These are phyloP conservation scores for Bombus superbus DNA, from an alignment of 1,140 invertebrate species.

Conservation along the genomic window DNA sequence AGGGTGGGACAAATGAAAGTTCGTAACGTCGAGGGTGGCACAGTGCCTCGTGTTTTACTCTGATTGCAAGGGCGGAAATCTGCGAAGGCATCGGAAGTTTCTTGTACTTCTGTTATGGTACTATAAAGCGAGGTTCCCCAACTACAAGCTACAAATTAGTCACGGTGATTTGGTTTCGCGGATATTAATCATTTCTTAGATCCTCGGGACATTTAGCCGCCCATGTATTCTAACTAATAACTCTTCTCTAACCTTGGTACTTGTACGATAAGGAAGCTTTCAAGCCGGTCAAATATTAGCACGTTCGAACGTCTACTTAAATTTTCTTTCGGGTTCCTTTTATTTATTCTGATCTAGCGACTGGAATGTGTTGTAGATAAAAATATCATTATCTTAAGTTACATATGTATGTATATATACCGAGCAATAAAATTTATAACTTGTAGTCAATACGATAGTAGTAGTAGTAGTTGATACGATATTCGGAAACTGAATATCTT, in stretches of 20 bases:
- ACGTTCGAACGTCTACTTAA: neutral
- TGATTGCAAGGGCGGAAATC: conserved; percentile 66
- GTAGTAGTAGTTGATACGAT: too few relatives aligned
- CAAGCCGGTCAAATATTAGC: neutral
- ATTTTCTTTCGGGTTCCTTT: neutral
- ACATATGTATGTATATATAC: neutral
- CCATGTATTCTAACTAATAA: neutral
- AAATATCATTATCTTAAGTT: neutral
- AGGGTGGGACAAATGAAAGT: conserved; percentile 62
- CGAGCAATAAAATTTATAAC: too few relatives aligned
- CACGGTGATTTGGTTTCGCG: conserved; percentile 21
- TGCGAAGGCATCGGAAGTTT: conserved; percentile 58
- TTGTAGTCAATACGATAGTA: too few relatives aligned
- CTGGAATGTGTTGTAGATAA: neutral
- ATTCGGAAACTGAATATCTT: too few relatives aligned
- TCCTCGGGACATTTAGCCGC: neutral
- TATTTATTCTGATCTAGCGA: neutral
- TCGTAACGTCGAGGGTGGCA: conserved; percentile 59
- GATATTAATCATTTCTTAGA: conserved; percentile 28
- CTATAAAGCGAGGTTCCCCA: neutral
- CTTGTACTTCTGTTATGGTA: conserved; percentile 29
- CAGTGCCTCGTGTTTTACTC: conserved; percentile 65
- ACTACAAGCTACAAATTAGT: conserved; percentile 23
- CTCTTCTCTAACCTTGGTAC: neutral
- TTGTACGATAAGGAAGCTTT: neutral